These are phyloP conservation scores for Pinctada fucata DNA, from an alignment of 2,888 invertebrate species.

Conservation along the genomic window DNA sequence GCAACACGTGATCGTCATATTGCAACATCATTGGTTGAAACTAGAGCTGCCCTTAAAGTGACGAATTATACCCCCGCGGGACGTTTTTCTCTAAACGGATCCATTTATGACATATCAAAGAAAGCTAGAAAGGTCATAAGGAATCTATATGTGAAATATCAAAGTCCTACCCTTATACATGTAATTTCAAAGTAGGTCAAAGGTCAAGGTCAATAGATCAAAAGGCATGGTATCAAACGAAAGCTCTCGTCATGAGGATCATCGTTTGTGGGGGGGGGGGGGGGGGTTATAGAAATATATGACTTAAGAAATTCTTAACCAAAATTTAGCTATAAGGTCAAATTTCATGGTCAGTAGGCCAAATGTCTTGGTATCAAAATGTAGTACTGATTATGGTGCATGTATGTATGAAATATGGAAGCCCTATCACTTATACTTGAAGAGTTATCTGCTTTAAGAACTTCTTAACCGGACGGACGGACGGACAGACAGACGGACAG, in stretches of 20 bases:
- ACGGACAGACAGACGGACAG: too few species aligned
- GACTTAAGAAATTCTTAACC: too few species aligned
- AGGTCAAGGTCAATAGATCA: background rate
- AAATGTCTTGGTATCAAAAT: background rate
- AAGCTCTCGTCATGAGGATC: background rate
- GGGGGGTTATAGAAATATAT: too few species aligned
- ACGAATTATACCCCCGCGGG: too few species aligned
- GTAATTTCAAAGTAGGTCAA: background rate
- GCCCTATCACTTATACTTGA: background rate
- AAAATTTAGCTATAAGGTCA: background rate
- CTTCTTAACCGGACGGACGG: too few species aligned
- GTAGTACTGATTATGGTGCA: background rate
- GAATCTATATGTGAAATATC: conserved; percentile 3
- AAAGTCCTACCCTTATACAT: background rate
- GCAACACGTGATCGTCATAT: too few species aligned
- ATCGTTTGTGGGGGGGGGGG: background rate
- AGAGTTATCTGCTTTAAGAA: too few species aligned
- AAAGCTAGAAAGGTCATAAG: background rate
- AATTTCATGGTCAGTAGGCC: background rate
- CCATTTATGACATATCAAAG: too few species aligned
- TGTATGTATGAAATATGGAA: background rate
- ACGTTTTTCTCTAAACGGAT: too few species aligned
- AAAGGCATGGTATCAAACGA: background rate
- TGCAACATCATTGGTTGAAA: too few species aligned
- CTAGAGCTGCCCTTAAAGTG: too few species aligned